Conservation (phyloP, 30 jellyfish, hydroid and myxozoan species). For the Hydra vulgaris region DNA sequence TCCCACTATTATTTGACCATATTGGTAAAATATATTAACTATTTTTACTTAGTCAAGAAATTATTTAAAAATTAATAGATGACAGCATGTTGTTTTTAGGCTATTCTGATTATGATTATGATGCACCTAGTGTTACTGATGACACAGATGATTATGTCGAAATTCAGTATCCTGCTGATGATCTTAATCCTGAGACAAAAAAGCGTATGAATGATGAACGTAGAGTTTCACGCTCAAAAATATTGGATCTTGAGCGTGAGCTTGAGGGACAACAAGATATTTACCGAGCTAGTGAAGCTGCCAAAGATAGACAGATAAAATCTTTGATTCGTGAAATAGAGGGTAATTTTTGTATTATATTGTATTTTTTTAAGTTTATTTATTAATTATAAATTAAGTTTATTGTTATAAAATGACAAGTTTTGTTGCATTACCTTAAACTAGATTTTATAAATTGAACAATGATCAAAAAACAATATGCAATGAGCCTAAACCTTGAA, state of each 20-base stretch:
- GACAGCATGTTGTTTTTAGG: neutral
- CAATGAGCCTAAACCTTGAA: no score
- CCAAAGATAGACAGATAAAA: conserved; percentile 60
- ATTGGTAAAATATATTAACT: no score
- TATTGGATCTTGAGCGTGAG: conserved; percentile 46
- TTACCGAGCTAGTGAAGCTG: conserved; percentile 44
- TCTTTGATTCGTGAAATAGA: conserved; percentile 59
- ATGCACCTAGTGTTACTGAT: conserved; percentile 26
- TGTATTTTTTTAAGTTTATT: no score
- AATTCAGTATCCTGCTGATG: conserved; percentile 29
- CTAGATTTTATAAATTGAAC: no score
- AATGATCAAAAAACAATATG: no score
- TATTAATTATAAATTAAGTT: no score
- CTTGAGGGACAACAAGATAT: conserved; percentile 51
- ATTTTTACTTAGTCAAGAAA: no score
- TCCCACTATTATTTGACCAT: no score
- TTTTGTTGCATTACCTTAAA: no score
- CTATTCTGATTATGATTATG: conserved; percentile 28
- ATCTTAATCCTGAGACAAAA: conserved; percentile 13
- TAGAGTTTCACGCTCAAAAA: conserved; percentile 13
- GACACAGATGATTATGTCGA: conserved; percentile 11
- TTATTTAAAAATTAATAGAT: no score
- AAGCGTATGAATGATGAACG: conserved; percentile 15
- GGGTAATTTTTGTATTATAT: conserved; percentile 9
- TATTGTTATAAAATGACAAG: no score